Evolutionary conservation across 2,888 invertebrate genomes (phyloP), one percentile per base, ranked within the genome.

Genomic region (Xylota sylvarum): DNA sequence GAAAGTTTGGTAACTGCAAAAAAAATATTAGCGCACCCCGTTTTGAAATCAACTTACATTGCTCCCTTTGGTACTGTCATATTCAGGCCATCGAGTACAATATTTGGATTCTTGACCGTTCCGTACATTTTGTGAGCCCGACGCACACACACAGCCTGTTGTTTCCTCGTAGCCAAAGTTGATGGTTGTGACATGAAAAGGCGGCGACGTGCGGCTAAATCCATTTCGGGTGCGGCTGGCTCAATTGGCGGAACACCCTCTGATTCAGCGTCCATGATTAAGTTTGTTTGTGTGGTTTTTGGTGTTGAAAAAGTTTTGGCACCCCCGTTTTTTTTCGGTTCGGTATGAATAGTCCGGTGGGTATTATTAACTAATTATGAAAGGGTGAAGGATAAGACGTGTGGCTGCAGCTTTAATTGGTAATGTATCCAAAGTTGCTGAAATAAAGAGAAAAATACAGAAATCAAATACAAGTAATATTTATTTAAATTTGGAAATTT

Each of bases 31-130:
- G 60, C 48, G 30, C 62, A 37, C 30, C 52, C 60, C 23, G 23
- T 62, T 40, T 50, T 73, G n/a, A 72, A 82, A 56, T 32, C 67
- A 85, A 95, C 96, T 95, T 93, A 97, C 97, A 97, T 97, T 58
- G 96, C 93, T 67, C 97, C 97, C 91, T 97, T 97, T 23, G 97
- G 96, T 52, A 98, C 98, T 17, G 97, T 97, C 96, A 98, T 97
- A 90, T 97, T 97, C 72, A 98, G 94, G 27, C 97, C 96, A 91
- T 97, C 97, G 70, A 98, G 93, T 46, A 98, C 96, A 37, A 97
- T 94, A 89, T 96, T 96, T 0, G 96, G 96, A 90, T 95, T 96
- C 89, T 94, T 96, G 88, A 95, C 94, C 4, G 95, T 93, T 5
- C 98, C 98, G 91, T 98, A 98, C 91, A 94, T 95, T 93, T 98